Conservation (phyloP, 2,113 vertebrate genomes). For the Lepus americanus region DNA sequence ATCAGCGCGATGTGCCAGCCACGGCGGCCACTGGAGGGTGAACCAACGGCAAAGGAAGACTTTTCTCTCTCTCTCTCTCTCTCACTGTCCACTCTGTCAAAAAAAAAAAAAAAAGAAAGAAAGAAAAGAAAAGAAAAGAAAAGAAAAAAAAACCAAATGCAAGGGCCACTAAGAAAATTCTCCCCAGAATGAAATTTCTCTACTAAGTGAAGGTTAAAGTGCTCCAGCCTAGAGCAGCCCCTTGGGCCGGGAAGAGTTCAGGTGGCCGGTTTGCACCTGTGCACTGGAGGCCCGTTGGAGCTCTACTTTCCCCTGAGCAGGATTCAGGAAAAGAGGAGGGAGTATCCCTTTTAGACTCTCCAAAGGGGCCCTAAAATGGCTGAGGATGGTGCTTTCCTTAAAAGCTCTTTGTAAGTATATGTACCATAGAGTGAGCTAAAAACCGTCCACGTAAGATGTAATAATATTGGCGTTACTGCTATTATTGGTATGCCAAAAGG, state of each 20-base stretch:
- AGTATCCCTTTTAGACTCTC: not conserved
- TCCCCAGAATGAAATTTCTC: not conserved
- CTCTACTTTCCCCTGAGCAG: not conserved
- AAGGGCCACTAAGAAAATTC: not conserved
- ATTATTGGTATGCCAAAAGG: not conserved
- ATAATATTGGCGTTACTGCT: not conserved
- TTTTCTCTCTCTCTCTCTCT: too few relatives aligned
- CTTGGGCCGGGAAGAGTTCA: not conserved
- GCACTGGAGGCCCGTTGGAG: not conserved
- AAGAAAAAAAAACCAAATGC: not conserved
- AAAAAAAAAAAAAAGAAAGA: too few relatives aligned
- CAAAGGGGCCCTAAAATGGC: not conserved
- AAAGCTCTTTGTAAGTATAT: slow-evolving; percentile 48
- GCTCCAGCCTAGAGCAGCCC: not conserved
- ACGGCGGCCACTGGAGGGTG: too few relatives aligned
- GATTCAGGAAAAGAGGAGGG: not conserved
- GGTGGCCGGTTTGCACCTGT: rapidly evolving
- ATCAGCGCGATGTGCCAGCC: too few relatives aligned
- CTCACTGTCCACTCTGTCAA: too few relatives aligned
- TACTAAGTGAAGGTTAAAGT: not conserved
- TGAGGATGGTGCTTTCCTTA: slow-evolving; percentile 11
- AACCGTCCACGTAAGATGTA: slow-evolving; percentile 1
- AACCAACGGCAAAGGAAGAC: too few relatives aligned
- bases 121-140: too few relatives aligned
- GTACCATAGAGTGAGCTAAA: slow-evolving; percentile 32